Conservation (phyloP, 2,888 invertebrate species). For the Cactoblastis cactorum region DNA sequence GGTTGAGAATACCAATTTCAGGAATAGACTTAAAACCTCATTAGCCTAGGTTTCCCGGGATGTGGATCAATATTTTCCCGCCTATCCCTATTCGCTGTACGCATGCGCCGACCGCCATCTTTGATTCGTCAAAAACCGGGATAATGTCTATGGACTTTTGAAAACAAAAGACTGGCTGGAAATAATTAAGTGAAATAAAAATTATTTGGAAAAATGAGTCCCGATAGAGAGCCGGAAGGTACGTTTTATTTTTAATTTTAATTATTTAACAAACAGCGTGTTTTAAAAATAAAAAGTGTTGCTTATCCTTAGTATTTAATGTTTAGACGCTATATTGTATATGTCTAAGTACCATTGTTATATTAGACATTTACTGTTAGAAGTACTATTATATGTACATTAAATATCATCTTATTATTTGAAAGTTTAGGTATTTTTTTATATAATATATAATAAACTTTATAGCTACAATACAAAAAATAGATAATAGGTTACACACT, state of each 20-base stretch:
- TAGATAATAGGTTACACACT: no score
- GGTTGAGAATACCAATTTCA: no score
- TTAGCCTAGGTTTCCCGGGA: slow-evolving; percentile 37
- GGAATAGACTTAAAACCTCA: slow-evolving; percentile 15
- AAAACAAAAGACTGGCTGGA: slow-evolving; percentile 39
- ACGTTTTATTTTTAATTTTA: slow-evolving; percentile 20
- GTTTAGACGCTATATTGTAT: no score
- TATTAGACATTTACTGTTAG: no score
- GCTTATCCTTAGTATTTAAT: no score
- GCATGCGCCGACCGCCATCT: slow-evolving; percentile 45
- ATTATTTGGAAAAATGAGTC: slow-evolving; percentile 39
- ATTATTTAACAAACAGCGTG: not conserved
- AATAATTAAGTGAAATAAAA: slow-evolving; percentile 22
- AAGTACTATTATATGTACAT: no score
- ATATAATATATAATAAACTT: no score
- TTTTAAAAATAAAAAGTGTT: not conserved
- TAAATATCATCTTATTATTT: no score
- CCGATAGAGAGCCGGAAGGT: slow-evolving; percentile 63
- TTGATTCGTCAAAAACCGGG: slow-evolving; percentile 29
- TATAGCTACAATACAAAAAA: no score
- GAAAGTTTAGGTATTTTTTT: no score
- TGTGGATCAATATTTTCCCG: slow-evolving; percentile 57
- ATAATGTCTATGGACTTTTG: slow-evolving; percentile 23
- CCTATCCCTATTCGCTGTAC: slow-evolving; percentile 36
- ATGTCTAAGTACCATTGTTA: no score